A percentile compares a stretch with the other conserved stretches of the same genome.
Evolutionary conservation across 2,113 vertebrate genomes (phyloP).

Genomic region (Bolborhynchus lineola): DNA sequence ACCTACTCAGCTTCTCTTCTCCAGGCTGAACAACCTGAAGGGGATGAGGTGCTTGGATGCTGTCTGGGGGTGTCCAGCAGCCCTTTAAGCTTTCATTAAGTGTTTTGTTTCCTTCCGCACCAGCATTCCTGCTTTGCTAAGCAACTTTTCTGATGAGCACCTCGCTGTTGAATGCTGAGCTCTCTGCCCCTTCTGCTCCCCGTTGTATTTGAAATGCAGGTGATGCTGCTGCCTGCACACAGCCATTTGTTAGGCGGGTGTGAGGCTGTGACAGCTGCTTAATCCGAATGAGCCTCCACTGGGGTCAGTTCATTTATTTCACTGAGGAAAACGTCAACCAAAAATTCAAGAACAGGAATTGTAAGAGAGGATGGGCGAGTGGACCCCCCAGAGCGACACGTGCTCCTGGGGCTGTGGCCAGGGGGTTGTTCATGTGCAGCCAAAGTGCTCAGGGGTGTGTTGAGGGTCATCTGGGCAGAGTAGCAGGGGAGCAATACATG

Average conservation of each 20-base stretch:
- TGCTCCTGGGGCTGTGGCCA: not conserved
- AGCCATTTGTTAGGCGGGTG: constrained; percentile 83
- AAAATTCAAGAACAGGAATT: constrained; percentile 79
- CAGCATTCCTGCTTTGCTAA: constrained; percentile 3
- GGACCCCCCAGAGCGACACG: constrained; percentile 30
- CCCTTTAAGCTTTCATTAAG: not conserved
- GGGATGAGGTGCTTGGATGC: not conserved
- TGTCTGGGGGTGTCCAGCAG: not conserved
- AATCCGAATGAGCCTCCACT: constrained; percentile 76
- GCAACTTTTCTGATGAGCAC: constrained; percentile 41
- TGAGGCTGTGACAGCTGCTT: constrained; percentile 83
- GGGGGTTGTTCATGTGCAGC: not conserved
- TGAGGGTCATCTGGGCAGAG: not conserved
- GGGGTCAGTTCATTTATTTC: constrained; percentile 85
- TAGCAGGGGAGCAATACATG: fast-evolving
- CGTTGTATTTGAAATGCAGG: constrained; percentile 80
- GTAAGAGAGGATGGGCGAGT: constrained; percentile 23
- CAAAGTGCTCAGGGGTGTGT: not conserved
- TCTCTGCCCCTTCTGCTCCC: not conserved
- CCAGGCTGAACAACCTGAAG: not conserved
- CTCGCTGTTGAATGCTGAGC: not conserved
- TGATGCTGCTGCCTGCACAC: constrained; percentile 67
- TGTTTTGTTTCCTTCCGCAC: not conserved
- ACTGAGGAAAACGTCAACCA: constrained; percentile 76
- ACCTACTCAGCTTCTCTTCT: not conserved